Base-by-base conservation (phyloP, 1,140 invertebrate genomes). In the Episyrphus balteatus region DNA sequence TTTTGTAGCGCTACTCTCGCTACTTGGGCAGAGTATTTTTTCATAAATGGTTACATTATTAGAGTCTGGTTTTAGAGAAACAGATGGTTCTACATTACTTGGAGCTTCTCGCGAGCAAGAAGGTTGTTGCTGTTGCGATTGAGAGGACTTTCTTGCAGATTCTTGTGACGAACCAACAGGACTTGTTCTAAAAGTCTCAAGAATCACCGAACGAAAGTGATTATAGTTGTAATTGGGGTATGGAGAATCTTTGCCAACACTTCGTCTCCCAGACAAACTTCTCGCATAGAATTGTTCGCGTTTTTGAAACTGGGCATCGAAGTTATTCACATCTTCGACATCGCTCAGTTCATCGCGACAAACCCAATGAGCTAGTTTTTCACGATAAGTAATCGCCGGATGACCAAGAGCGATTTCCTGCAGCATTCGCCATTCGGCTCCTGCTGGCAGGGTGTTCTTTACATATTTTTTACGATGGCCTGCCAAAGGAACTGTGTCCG, bases 251-350 rank as follows among this genome's bases (percentile, higher is more conserved):
- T 14, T 19, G 21, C 21, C 30, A 10, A 19, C 18, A 31, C 44
- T 46, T 15, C 45, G 40, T 43, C 43, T 18, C 10, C 30, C 19
- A 19, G 21, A 15, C 38, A 12, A 9, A 39, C 12, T 38, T 36
- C 33, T 42, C 42, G 33, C 8, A 11, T 44, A 13, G 17, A 44
- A n/a, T 31, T 45, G 49, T 26, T 61, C 54, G 2, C 55, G 49
- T 37, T 49, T 38, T 8, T 55, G 49, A 14, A 66, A 66, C 9
- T 44, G 43, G 1, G 55, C 48, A 31, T 61, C 60, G 19, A 66
- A 66, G n/a, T 45, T 55, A 12, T 55, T 56, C 5, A 66, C 62
- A 49, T 66, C 62, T 31, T 66, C 62, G 12, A 66, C 58, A 18
- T 48, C 57, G 17, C 57, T 59, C 33, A 56, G 53, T 8, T 55